These are phyloP conservation scores for Ceyx cyanopectus DNA, from an alignment of 2,113 vertebrate species.

Conservation along the genomic window DNA sequence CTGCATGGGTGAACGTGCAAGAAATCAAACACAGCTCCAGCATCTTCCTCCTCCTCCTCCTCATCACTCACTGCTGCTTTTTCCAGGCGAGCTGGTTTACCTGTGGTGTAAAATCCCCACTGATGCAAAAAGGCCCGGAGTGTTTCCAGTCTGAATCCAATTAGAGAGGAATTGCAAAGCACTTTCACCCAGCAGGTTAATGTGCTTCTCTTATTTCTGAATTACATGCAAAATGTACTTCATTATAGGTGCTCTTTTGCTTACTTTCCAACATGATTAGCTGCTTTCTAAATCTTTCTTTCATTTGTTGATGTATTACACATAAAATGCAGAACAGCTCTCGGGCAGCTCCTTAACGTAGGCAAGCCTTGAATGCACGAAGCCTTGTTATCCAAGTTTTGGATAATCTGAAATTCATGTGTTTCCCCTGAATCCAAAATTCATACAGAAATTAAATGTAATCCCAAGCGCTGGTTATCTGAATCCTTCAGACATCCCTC, in stretches of 20 bases:
- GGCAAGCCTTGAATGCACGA: not conserved
- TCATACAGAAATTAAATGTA: not conserved
- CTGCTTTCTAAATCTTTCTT: not conserved
- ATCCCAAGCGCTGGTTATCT: slow-evolving; percentile 34
- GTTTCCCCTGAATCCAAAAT: not conserved
- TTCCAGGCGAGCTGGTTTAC: fast-evolving
- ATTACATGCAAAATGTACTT: not conserved
- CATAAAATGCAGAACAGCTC: not conserved
- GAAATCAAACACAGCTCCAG: not conserved
- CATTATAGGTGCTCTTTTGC: not conserved
- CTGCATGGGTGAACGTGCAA: fast-evolving
- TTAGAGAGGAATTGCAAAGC: not conserved
- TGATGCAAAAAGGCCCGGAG: not conserved
- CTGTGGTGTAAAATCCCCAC: not conserved
- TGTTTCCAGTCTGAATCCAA: not conserved
- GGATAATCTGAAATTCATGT: not conserved
- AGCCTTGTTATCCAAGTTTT: not conserved
- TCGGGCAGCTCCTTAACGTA: not conserved
- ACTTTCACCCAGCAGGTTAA: not conserved
- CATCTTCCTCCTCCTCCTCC: not conserved
- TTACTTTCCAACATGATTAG: not conserved
- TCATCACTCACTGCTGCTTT: fast-evolving
- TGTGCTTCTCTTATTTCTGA: not conserved
- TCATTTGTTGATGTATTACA: not conserved
- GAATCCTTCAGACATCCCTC: slow-evolving; percentile 43